A percentile compares a stretch with the other conserved stretches of the same genome.
Conservation (phyloP, 2,797 vertebrate genomes). For the Galagoides demidoff region DNA sequence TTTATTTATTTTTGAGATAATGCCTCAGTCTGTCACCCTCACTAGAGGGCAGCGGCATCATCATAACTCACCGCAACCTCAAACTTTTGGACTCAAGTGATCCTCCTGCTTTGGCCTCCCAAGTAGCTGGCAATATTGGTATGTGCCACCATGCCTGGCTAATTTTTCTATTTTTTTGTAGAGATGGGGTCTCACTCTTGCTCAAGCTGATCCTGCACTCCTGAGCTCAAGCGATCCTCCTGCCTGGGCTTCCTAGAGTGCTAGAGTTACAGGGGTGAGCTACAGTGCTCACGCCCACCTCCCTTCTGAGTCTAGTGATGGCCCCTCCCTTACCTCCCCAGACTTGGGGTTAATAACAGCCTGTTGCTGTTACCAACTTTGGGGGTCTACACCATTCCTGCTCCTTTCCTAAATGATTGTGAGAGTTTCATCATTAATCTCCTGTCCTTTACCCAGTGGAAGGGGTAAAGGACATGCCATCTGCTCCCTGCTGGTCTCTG, state of each 20-base stretch:
- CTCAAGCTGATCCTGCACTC: background rate
- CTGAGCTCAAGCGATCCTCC: background rate
- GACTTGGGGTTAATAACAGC: background rate
- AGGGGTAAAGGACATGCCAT: background rate
- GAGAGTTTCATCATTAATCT: background rate
- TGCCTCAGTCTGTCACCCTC: background rate
- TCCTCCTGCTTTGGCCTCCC: too few relatives aligned
- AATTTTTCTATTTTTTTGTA: background rate
- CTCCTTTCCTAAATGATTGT: background rate
- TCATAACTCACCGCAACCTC: background rate
- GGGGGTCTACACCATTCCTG: background rate
- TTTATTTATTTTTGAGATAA: background rate
- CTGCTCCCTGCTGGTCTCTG: constrained; percentile 30
- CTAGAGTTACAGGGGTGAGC: background rate
- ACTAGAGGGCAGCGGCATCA: background rate
- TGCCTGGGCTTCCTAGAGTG: background rate
- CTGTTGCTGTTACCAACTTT: background rate
- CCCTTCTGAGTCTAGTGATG: background rate
- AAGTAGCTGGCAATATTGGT: background rate
- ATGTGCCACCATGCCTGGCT: background rate
- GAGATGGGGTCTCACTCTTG: background rate
- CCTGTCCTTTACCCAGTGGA: constrained; percentile 8
- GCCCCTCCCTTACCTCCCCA: background rate
- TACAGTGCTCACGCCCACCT: rapidly evolving
- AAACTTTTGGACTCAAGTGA: background rate